phyloP scores from a whole-genome alignment of 2,888 invertebrate species.

The Orthosia incerta region DNA sequence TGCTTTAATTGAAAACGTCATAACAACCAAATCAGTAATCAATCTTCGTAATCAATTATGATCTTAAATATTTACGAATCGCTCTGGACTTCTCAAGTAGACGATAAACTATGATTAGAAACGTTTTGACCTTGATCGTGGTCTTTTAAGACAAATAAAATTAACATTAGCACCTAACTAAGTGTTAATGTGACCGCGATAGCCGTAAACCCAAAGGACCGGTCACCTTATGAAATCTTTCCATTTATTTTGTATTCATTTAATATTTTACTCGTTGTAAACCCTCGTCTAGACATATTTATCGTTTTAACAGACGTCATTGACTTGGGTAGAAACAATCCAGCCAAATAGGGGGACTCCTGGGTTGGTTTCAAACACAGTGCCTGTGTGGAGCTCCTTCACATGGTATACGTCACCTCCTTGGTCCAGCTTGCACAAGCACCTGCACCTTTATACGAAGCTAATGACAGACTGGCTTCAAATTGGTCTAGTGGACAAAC shows the following conservation, averaged over 20 bases:
- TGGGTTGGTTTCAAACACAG: too few relatives aligned
- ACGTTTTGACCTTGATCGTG: constrained; percentile 20
- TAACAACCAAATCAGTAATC: constrained; percentile 28
- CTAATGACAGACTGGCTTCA: too few relatives aligned
- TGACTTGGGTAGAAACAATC: not conserved
- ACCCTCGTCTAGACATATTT: constrained; percentile 37
- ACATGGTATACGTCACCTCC: too few relatives aligned
- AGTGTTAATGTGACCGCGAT: constrained; percentile 3
- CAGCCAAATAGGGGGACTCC: too few relatives aligned
- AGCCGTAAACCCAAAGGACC: not conserved
- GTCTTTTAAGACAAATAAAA: constrained; percentile 8
- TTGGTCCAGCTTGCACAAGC: too few relatives aligned
- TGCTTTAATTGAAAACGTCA: constrained; percentile 13
- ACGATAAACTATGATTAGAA: constrained; percentile 5
- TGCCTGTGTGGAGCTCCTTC: too few relatives aligned
- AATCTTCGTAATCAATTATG: constrained; percentile 32
- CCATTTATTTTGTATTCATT: not conserved
- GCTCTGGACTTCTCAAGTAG: constrained; percentile 10
- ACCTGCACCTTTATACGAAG: too few relatives aligned
- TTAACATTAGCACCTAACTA: not conserved
- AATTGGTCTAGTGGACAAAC: too few relatives aligned
- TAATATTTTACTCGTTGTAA: not conserved
- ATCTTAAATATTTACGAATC: constrained; percentile 43
- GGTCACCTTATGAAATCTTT: constrained; percentile 30
- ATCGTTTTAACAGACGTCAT: constrained; percentile 13